phyloP scores from a whole-genome alignment of 30 jellyfish, hydroid and myxozoan species.

The Turritopsis rubra region DNA sequence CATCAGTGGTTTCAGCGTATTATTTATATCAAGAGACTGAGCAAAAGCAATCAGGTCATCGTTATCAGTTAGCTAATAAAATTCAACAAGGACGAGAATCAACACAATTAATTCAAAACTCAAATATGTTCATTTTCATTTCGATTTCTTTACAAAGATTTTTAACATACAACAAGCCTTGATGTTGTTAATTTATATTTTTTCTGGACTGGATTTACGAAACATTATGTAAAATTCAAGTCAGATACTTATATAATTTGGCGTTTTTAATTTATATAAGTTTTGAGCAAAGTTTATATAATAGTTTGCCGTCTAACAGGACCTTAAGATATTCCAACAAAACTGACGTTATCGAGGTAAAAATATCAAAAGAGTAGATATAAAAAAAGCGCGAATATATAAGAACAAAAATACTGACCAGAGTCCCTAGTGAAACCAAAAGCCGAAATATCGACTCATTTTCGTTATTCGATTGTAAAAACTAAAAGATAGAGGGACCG shows the following conservation, averaged over 20 bases:
- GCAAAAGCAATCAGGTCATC: slow-evolving; percentile 41
- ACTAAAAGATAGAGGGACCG: slow-evolving; percentile 27
- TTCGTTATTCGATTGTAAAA: slow-evolving; percentile 34
- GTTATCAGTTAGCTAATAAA: slow-evolving; percentile 37
- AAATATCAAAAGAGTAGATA: too few species aligned
- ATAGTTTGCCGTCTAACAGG: too few species aligned
- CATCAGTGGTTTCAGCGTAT: neutral
- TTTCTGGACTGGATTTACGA: too few species aligned
- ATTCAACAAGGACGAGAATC: neutral
- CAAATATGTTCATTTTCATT: neutral
- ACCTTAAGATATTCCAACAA: too few species aligned
- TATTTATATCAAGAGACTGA: slow-evolving; percentile 26
- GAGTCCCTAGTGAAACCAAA: slow-evolving; percentile 72
- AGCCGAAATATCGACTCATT: slow-evolving; percentile 61
- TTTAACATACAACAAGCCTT: too few species aligned
- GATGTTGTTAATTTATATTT: too few species aligned
- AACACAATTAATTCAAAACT: neutral
- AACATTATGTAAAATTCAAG: neutral
- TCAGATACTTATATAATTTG: neutral
- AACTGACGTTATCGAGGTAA: too few species aligned
- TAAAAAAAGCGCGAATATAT: neutral
- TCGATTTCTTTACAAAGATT: too few species aligned
- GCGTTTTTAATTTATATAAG: neutral
- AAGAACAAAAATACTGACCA: slow-evolving; percentile 33
- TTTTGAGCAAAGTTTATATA: neutral